Evolutionary conservation across 2,888 invertebrate species (phyloP).

Genomic region (Agrotis clavis): DNA sequence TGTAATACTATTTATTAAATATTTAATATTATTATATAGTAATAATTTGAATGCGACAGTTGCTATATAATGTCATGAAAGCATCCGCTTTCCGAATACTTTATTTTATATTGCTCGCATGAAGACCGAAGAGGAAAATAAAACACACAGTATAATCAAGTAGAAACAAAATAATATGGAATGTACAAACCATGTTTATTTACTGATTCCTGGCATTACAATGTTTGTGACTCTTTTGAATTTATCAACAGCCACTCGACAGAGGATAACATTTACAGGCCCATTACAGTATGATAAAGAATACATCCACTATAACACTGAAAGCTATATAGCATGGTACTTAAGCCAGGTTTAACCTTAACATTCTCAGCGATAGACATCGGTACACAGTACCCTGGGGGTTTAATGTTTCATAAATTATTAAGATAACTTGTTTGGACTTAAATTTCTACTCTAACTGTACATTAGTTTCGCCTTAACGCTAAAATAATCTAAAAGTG

Average conservation of each 20-base stretch:
- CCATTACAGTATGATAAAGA: slow-evolving; percentile 78
- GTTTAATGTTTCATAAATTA: slow-evolving; percentile 87
- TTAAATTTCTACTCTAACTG: slow-evolving; percentile 92
- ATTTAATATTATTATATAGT: slow-evolving; percentile 74
- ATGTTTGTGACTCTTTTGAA: slow-evolving; percentile 86
- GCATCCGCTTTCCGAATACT: slow-evolving; percentile 79
- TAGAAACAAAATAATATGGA: slow-evolving; percentile 94
- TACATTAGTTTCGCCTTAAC: slow-evolving; percentile 92
- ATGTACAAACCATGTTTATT: slow-evolving; percentile 95
- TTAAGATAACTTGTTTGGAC: slow-evolving; percentile 89
- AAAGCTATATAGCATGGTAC: slow-evolving; percentile 85
- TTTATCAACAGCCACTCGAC: slow-evolving; percentile 76
- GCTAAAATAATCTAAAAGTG: slow-evolving; percentile 91
- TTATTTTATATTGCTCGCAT: slow-evolving; percentile 77
- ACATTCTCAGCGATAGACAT: slow-evolving; percentile 80
- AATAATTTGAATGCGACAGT: slow-evolving; percentile 81
- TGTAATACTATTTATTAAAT: slow-evolving; percentile 71
- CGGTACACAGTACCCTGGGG: slow-evolving; percentile 88
- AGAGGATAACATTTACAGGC: slow-evolving; percentile 76
- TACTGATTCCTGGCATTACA: slow-evolving; percentile 92
- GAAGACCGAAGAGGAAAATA: slow-evolving; percentile 87
- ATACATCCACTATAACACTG: slow-evolving; percentile 86
- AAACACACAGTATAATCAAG: slow-evolving; percentile 89
- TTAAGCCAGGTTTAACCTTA: slow-evolving; percentile 85
- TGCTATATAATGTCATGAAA: slow-evolving; percentile 81